Conservation (phyloP, 1,140 invertebrate species). For the Tetramorium simillimum region DNA sequence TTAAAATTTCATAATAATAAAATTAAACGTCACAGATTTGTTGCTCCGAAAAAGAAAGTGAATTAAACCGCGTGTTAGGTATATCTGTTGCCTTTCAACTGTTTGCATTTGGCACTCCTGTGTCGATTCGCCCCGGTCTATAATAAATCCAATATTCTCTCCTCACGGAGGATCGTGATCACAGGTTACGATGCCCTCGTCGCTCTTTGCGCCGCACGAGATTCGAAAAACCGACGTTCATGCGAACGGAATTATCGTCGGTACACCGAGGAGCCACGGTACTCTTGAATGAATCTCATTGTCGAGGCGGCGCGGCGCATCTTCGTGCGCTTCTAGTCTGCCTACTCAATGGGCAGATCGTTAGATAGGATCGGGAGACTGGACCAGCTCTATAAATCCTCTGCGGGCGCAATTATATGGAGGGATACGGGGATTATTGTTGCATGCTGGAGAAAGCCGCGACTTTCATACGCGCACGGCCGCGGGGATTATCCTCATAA, state of each 20-base stretch:
- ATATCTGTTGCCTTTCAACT: neutral
- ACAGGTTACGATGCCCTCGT: neutral
- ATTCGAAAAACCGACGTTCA: slow-evolving; percentile 10
- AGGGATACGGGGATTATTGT: slow-evolving; percentile 82
- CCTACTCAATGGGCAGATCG: slow-evolving; percentile 80
- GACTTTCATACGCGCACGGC: slow-evolving; percentile 68
- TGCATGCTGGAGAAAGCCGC: slow-evolving; percentile 67
- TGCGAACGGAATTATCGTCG: slow-evolving; percentile 31
- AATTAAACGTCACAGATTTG: neutral
- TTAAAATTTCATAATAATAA: neutral
- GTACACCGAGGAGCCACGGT: slow-evolving; percentile 2
- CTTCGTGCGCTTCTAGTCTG: slow-evolving; percentile 72
- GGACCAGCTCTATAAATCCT: slow-evolving; percentile 82
- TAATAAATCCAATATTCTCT: slow-evolving; percentile 28
- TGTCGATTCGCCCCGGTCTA: slow-evolving; percentile 3
- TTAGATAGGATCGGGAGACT: slow-evolving; percentile 78
- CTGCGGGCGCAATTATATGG: slow-evolving; percentile 81
- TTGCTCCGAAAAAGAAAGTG: neutral
- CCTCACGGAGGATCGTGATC: slow-evolving; percentile 16
- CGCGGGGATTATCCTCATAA: slow-evolving; percentile 76
- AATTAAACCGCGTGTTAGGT: neutral
- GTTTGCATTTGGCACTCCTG: neutral
- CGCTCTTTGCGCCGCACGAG: neutral
- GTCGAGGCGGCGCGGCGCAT: slow-evolving; percentile 57
- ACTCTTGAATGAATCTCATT: slow-evolving; percentile 78